Percentiles rank a stretch among this genome's conserved stretches.
These are phyloP conservation scores for Mythimna albipuncta DNA, from an alignment of 2,888 invertebrate genomes.

Conservation along the genomic window DNA sequence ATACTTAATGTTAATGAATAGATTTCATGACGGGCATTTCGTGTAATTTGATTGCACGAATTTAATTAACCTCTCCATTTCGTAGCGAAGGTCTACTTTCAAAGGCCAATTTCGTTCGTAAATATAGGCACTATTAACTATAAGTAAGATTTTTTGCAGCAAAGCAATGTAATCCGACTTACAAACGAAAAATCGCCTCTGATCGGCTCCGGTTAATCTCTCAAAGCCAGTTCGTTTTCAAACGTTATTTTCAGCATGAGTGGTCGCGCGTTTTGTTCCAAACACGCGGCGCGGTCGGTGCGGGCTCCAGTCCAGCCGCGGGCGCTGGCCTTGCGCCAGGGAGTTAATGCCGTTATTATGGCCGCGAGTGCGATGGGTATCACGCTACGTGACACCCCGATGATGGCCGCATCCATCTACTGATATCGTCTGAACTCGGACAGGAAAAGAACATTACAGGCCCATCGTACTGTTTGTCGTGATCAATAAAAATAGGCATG, in stretches of 20 bases:
- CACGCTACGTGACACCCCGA: slow-evolving; percentile 45
- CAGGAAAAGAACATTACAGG: background rate
- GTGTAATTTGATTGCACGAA: slow-evolving; percentile 39
- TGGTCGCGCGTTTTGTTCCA: slow-evolving; percentile 39
- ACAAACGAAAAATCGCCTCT: slow-evolving; percentile 26
- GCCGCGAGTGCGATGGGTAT: slow-evolving; percentile 43
- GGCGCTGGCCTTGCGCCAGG: slow-evolving; percentile 69
- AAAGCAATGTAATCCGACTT: slow-evolving; percentile 18
- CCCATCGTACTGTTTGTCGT: background rate
- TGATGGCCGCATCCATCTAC: background rate
- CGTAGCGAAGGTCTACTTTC: background rate
- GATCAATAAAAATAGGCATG: background rate
- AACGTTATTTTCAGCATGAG: slow-evolving; percentile 51
- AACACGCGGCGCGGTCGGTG: slow-evolving; percentile 23
- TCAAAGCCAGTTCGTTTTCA: slow-evolving; percentile 40
- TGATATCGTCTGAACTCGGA: background rate
- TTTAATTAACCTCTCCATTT: slow-evolving; percentile 26
- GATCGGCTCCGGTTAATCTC: slow-evolving; percentile 37
- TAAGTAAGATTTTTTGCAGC: slow-evolving; percentile 4
- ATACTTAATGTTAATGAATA: slow-evolving; percentile 50
- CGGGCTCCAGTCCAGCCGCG: slow-evolving; percentile 11
- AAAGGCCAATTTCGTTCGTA: background rate
- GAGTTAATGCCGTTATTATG: slow-evolving; percentile 69
- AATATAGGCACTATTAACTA: background rate
- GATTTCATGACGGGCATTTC: slow-evolving; percentile 42